Evolutionary conservation across 2,888 invertebrate species (phyloP).

Genomic region (Agelastica alni): DNA sequence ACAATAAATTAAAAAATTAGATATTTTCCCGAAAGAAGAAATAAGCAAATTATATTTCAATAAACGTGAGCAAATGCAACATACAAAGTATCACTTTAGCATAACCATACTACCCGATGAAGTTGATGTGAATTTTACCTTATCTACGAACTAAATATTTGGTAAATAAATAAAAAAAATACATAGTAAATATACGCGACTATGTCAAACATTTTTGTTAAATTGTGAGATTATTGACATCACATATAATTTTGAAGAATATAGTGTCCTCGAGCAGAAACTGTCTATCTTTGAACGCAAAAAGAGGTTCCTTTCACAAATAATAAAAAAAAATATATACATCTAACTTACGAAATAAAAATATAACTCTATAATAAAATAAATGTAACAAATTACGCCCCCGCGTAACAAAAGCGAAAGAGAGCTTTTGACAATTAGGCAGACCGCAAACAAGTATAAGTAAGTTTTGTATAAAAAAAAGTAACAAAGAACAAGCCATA

Average conservation of each 20-base stretch:
- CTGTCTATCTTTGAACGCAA: constrained; percentile 32
- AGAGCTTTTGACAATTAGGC: not conserved
- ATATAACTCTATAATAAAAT: constrained; percentile 38
- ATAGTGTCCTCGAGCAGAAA: constrained; percentile 39
- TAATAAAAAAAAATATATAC: constrained; percentile 31
- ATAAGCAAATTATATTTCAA: constrained; percentile 24
- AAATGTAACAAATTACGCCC: constrained; percentile 29
- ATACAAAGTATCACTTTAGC: constrained; percentile 38
- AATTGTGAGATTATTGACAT: constrained; percentile 57
- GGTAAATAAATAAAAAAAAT: constrained; percentile 51
- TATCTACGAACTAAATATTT: constrained; percentile 46
- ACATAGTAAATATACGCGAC: constrained; percentile 42
- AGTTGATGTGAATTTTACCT: constrained; percentile 35
- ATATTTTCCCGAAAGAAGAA: constrained; percentile 29
- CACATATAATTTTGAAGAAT: constrained; percentile 57
- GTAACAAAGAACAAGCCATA: not conserved
- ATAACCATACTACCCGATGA: constrained; percentile 38
- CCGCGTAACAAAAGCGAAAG: constrained; percentile 16
- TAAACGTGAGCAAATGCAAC: constrained; percentile 50
- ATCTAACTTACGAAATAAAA: constrained; percentile 37
- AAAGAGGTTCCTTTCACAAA: constrained; percentile 7
- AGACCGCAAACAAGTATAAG: not conserved
- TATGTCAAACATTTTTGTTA: constrained; percentile 47
- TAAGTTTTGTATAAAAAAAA: constrained; percentile 3
- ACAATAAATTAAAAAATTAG: no score